Evolutionary conservation across 2,797 vertebrate genomes (phyloP), one percentile per base, ranked within the genome.

Genomic region (Rhabdomys pumilio): DNA sequence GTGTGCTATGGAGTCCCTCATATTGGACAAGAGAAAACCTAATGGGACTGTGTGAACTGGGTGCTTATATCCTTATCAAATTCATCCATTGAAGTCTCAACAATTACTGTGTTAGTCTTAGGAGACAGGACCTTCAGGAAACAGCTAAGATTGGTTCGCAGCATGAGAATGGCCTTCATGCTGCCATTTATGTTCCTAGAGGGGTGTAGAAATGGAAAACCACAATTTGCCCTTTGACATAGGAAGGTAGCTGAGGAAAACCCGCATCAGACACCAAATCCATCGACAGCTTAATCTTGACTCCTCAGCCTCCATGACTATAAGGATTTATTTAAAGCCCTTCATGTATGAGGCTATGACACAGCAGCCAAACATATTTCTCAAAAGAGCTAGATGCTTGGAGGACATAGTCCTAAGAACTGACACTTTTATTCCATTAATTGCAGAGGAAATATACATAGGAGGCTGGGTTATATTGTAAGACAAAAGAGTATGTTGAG

Each of bases 371-470:
- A 53, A 50, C 20, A n/a, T 31, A 44, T n/a, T 17, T 8, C 20
- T 53, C 34, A 38, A 86, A n/a, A 29, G 59, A 91, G 4, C 3
- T 38, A 93, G 29, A 95, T 41, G 22, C 9, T 31, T 93, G 47
- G 59, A 17, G 24, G 65, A 84, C 81, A 85, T 10, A 72, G 91
- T 9, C 65, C 61, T 65, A 92, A 82, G 29, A 93, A 65, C 8
- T n/a, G 41, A 79, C 9, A 69, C 89, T 75, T 86, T 44, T 41
- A 93, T 84, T 80, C 31, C 29, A 80, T 65, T 72, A 82, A 83
- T 34, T 63, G 9, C 10, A 69, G 13, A 44, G 29, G 31, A 83
- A 79, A 50, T 20, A 63, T 14, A 67, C 53, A 17, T 79, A 87
- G 34, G 85, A n/a, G 65, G 6, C 7, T 83, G n/a, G 13, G 12